phyloP scores from a whole-genome alignment of 92 coral and sea anemone species.

The Phenganax subtilis region DNA sequence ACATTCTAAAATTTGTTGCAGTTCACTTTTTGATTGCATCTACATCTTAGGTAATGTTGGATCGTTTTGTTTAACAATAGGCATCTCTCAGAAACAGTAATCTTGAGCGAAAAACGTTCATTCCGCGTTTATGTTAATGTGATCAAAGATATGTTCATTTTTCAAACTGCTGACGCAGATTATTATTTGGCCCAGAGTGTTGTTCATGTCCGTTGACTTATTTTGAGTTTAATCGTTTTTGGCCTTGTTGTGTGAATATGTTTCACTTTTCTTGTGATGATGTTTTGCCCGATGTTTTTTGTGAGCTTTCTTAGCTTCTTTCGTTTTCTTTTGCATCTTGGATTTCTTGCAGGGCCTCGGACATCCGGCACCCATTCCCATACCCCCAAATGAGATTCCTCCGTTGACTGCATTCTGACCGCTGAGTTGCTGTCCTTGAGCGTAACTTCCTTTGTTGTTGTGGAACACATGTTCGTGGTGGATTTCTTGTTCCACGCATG shows the following conservation, averaged over 20 bases:
- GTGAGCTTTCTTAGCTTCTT: slow-evolving; percentile 23
- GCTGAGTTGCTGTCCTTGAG: slow-evolving; percentile 35
- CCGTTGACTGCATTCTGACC: slow-evolving; percentile 26
- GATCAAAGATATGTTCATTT: not conserved
- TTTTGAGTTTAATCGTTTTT: not conserved
- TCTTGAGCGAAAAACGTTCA: too few relatives aligned
- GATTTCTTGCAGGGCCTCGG: slow-evolving; percentile 34
- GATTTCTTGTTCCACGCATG: slow-evolving; percentile 22
- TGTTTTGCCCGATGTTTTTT: not conserved
- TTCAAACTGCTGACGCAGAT: not conserved
- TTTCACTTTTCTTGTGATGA: slow-evolving; percentile 9
- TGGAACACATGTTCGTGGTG: slow-evolving; percentile 39
- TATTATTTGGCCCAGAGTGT: not conserved
- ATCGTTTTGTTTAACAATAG: not conserved
- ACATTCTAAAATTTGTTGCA: too few relatives aligned
- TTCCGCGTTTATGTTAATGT: not conserved
- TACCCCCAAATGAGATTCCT: slow-evolving; percentile 24
- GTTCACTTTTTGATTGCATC: too few relatives aligned
- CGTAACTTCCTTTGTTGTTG: slow-evolving; percentile 31
- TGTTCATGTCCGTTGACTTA: not conserved
- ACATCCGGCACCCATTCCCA: slow-evolving; percentile 35
- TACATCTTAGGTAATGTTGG: too few relatives aligned
- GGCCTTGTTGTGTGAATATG: not conserved
- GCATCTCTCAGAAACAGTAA: too few relatives aligned
- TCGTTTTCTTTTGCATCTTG: not conserved